phyloP scores from a whole-genome alignment of 2,797 vertebrate species.

The Brachyrhaphis roseni region DNA sequence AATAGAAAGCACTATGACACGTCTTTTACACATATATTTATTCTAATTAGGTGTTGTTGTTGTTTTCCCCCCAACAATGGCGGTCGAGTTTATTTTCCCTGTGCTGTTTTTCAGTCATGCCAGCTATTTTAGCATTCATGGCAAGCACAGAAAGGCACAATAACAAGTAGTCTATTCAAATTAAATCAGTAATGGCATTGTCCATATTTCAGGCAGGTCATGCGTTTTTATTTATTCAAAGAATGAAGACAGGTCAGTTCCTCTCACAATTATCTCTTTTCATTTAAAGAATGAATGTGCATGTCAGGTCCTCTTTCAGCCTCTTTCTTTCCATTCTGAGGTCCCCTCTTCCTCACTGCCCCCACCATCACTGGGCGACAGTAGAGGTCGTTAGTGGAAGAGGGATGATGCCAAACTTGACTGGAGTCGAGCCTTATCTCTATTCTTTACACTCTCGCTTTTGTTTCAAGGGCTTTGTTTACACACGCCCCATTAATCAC shows the following conservation, averaged over 20 bases:
- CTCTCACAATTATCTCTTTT: slow-evolving; percentile 84
- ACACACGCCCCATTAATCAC: slow-evolving; percentile 85
- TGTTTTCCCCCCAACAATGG: slow-evolving; percentile 29
- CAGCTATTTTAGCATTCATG: slow-evolving; percentile 71
- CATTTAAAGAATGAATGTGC: slow-evolving; percentile 83
- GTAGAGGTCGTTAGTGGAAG: slow-evolving; percentile 85
- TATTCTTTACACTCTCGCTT: slow-evolving; percentile 84
- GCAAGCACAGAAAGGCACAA: slow-evolving; percentile 65
- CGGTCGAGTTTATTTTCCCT: slow-evolving; percentile 49
- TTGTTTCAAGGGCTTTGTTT: slow-evolving; percentile 88
- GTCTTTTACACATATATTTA: slow-evolving; percentile 39
- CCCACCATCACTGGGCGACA: slow-evolving; percentile 78
- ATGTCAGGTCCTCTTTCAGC: slow-evolving; percentile 79
- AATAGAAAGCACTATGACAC: slow-evolving; percentile 19
- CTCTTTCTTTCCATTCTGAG: slow-evolving; percentile 72
- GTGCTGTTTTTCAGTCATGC: slow-evolving; percentile 54
- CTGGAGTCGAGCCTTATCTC: slow-evolving; percentile 84
- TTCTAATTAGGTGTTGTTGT: slow-evolving; percentile 56
- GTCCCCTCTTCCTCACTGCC: slow-evolving; percentile 55
- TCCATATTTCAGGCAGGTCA: slow-evolving; percentile 84
- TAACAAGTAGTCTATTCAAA: slow-evolving; percentile 84
- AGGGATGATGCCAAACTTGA: slow-evolving; percentile 86
- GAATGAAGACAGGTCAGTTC: slow-evolving; percentile 81
- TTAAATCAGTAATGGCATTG: slow-evolving; percentile 85
- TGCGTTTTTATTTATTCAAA: slow-evolving; percentile 84